A percentile compares a stretch with the other conserved stretches of the same genome.
phyloP scores from a whole-genome alignment of 2,797 vertebrate species.

The Heteromormyrus szaboi region DNA sequence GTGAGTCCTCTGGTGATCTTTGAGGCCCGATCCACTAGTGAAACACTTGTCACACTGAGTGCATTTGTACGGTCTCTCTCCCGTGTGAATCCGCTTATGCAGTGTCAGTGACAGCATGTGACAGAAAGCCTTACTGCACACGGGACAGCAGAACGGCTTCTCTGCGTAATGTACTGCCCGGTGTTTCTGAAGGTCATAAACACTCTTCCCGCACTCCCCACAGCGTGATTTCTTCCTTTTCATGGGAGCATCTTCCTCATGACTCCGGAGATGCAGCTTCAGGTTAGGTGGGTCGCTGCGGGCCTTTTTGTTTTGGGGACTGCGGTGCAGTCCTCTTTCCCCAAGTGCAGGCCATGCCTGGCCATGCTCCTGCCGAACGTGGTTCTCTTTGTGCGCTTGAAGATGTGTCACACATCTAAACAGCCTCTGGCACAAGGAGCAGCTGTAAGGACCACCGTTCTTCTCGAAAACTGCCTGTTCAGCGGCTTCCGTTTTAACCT shows the following conservation, averaged over 20 bases:
- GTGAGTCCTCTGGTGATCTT: background rate
- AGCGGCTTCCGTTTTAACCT: background rate
- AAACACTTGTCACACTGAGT: constrained; percentile 10
- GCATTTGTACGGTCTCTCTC: constrained; percentile 13
- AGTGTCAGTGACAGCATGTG: constrained; percentile 34
- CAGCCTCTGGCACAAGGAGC: background rate
- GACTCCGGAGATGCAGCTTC: background rate
- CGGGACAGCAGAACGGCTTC: constrained; percentile 38
- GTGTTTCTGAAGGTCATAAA: constrained; percentile 45
- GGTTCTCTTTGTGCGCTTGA: background rate
- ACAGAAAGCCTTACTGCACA: constrained; percentile 34
- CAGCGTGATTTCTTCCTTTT: background rate
- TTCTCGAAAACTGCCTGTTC: background rate
- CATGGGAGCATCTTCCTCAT: background rate
- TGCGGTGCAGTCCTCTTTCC: background rate
- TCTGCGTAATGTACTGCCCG: constrained; percentile 40
- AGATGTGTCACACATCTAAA: background rate
- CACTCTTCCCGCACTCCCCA: background rate
- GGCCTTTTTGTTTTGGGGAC: background rate
- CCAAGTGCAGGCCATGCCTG: background rate
- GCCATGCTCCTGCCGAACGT: background rate
- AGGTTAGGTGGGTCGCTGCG: background rate
- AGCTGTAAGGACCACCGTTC: background rate
- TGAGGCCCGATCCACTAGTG: background rate
- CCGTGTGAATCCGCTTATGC: constrained; percentile 26